These are phyloP conservation scores for Polypedilum pembai DNA, from an alignment of 1,140 invertebrate genomes.

Conservation along the genomic window DNA sequence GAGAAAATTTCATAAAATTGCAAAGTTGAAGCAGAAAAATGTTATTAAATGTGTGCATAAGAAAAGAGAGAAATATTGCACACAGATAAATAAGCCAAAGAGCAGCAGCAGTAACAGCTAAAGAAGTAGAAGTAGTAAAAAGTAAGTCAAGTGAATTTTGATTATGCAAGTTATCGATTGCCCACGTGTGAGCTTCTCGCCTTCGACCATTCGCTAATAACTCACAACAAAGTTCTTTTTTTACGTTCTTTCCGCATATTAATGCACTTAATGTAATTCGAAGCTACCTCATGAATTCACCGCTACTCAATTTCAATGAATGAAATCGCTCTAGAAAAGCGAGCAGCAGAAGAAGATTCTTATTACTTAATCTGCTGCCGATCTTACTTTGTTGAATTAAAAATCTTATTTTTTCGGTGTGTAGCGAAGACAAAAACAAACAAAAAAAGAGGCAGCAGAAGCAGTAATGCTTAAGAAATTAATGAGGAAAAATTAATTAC, in stretches of 20 bases:
- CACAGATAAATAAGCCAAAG: neutral
- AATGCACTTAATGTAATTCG: slow-evolving; percentile 11
- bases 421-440: slow-evolving; percentile 1
- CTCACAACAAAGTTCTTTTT: neutral
- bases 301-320: neutral
- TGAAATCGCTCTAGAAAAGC: neutral
- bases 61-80: neutral
- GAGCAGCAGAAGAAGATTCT: too few species aligned
- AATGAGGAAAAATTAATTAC: slow-evolving; percentile 26
- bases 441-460: neutral
- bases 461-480: slow-evolving; percentile 11
- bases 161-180: slow-evolving; percentile 15
- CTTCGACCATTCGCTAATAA: too few species aligned
- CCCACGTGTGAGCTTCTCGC: too few species aligned
- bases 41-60: slow-evolving; percentile 6
- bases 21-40: neutral
- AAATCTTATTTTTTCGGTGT: neutral
- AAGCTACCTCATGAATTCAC: neutral
- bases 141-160: slow-evolving; percentile 15
- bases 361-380: neutral
- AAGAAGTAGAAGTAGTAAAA: neutral
- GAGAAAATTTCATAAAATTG: slow-evolving; percentile 19
- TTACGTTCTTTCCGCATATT: neutral
- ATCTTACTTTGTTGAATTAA: neutral
- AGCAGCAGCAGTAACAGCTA: neutral